Base-by-base conservation (phyloP, 1,140 invertebrate species). In the Scaptomyza montana region DNA sequence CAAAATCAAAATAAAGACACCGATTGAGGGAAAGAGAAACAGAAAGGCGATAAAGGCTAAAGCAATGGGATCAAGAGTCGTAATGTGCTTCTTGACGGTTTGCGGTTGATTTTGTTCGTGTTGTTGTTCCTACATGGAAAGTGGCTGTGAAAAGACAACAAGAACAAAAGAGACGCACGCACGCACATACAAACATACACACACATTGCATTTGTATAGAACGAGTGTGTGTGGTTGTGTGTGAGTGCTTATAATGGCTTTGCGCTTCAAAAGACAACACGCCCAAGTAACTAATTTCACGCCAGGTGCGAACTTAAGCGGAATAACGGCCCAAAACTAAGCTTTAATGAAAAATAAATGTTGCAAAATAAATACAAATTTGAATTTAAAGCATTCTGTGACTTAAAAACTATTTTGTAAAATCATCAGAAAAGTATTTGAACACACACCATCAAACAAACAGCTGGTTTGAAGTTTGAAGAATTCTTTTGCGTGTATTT, bases 241-340 rank as follows among this genome's bases (percentile, higher is more conserved):
- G 39, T 9, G 80, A 47, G 63, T 74, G 68, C 56, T 55, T 59
- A 57, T 71, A 75, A 75, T 73, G 81, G 56, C 61, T 45, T 69
- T 60, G 64, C 67, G 68, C 82, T 82, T 86, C 82, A 86, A 80
- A 86, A 61, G 84, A 72, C 71, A 81, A 86, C 78, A 87, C 82
- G 78, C 84, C 75, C 69, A 62, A 47, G 45, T 62, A 72, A 73
- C 82, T 74, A 51, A 72, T 59, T 72, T 55, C 7, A 30, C 19
- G 19, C 8, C 69, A 72, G 63, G 69, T 39, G 47, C 69, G 69
- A 19, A 66, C 10, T 53, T 16, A 3, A 5, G 47, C 6, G 7
- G 2, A 3, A 4, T 9, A 10, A n/a, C 16, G 28, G 25, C 45
- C 13, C 19, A 7, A 47, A 60, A 0, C 1, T 7, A 3, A 8